Base-by-base conservation (phyloP, 2,888 invertebrate genomes). In the Tineola bisselliella region DNA sequence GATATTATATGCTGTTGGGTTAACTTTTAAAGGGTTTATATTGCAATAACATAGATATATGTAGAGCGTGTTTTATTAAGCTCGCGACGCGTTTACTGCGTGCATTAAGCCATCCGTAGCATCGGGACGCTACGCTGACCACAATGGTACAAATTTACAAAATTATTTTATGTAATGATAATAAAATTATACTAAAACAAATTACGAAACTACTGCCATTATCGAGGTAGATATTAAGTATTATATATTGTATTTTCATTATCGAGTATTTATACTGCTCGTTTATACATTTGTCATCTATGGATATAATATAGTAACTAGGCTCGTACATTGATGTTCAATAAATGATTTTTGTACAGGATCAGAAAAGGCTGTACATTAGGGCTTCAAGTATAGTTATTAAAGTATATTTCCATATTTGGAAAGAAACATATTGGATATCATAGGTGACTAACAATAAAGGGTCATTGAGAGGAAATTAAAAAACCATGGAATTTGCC, bases 381-480 rank as follows among this genome's bases (percentile, higher is more conserved):
- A 19, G 33, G 58, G 58, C 58, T 58, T 58, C 33, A 19, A 17
- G 58, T 58, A 31, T 33, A 58, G 13, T 58, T 15, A 58, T 18
- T 18, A 11, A 56, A 3, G 10, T 13, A 13, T n/a, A 33, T n/a
- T 58, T 58, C 58, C 58, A 33, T 58, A 33, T 58, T 58, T 58
- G 58, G 58, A 58, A 58, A 31, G n/a, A 58, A 56, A 33, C 15
- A 5, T 13, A 31, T 33, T 58, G 58, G 15, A 33, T 58, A 33
- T 58, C 19, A 25, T 25, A 25, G 30, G 33, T 33, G 58, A 58
- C 56, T 13, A 13, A 58, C 58, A 33, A 33, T 19, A 15, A 58
- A 19, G 56, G 58, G 33, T n/a, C 31, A 58, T n/a, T 58, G 58
- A 33, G 58, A 58, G 58, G 58, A 58, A 33, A 58, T 58, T 58